Percentiles rank a stretch among this genome's conserved stretches.
Conservation (phyloP, 2,797 vertebrate genomes). For the Smutsia temminckii region DNA sequence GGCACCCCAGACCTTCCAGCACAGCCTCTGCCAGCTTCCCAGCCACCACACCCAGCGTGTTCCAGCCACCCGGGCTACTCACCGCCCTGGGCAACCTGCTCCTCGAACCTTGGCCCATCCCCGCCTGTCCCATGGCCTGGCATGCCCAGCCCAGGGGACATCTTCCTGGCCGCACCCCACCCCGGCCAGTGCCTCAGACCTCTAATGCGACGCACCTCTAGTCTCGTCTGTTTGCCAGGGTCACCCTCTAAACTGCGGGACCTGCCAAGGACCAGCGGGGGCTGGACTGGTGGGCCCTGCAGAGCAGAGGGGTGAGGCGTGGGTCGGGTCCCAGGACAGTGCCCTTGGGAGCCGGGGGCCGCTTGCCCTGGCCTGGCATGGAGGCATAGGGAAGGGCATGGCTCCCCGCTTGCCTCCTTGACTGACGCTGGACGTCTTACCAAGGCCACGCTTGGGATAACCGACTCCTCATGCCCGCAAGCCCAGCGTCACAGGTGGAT, state of each 20-base stretch:
- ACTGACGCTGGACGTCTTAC: not conserved
- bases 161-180: not conserved
- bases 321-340: no score
- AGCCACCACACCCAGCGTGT: not conserved
- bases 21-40: not conserved
- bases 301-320: no score
- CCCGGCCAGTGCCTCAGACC: no score
- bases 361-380: no score
- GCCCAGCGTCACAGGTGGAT: no score
- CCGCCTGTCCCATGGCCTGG: not conserved
- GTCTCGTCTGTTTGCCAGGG: not conserved
- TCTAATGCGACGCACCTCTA: fast-evolving
- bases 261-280: no score
- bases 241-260: no score
- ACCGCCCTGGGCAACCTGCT: not conserved
- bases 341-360: no score
- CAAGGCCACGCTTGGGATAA: not conserved
- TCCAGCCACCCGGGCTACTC: not conserved
- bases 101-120: no score
- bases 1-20: no score
- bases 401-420: not conserved
- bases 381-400: not conserved
- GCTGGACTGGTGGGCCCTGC: no score
- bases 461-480: not conserved
- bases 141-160: not conserved